Evolutionary conservation across 2,797 vertebrate genomes (phyloP).

Genomic region (Ptychadena robeensis): DNA sequence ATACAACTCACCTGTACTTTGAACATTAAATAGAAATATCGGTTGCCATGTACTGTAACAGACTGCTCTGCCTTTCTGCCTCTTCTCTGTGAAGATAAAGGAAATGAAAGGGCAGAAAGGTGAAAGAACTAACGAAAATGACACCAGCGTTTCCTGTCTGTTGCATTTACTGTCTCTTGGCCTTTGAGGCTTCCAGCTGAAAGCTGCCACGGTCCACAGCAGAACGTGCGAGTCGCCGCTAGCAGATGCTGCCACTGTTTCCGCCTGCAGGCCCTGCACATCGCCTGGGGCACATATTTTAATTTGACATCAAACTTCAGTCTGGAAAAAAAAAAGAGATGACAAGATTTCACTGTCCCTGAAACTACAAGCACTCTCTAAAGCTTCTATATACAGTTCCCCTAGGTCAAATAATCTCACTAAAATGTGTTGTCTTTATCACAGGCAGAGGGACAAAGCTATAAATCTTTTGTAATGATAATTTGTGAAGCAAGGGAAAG

Average conservation of each 20-base stretch:
- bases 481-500: constrained; percentile 36
- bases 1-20: not conserved
- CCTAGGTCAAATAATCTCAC: constrained; percentile 60
- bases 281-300: constrained; percentile 86
- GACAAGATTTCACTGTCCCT: constrained; percentile 70
- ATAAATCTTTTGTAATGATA: constrained; percentile 59
- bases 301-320: constrained; percentile 79
- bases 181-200: constrained; percentile 65
- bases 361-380: constrained; percentile 59
- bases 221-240: constrained; percentile 74
- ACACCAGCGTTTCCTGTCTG: constrained; percentile 39
- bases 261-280: constrained; percentile 83
- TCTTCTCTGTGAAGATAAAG: constrained; percentile 9
- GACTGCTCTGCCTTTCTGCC: constrained; percentile 4
- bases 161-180: constrained; percentile 58
- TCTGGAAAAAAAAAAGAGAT: constrained; percentile 69
- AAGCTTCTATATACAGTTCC: constrained; percentile 49
- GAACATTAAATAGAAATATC: not conserved
- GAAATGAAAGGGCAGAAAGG: constrained; percentile 29
- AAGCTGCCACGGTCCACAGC: constrained; percentile 64
- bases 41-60: constrained; percentile 1
- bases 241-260: constrained; percentile 81
- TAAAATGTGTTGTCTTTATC: constrained; percentile 58
- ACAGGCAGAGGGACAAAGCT: constrained; percentile 49
- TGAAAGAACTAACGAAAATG: constrained; percentile 40